phyloP scores from a whole-genome alignment of 2,113 vertebrate species.

The Dunckerocampus dactyliophorus region DNA sequence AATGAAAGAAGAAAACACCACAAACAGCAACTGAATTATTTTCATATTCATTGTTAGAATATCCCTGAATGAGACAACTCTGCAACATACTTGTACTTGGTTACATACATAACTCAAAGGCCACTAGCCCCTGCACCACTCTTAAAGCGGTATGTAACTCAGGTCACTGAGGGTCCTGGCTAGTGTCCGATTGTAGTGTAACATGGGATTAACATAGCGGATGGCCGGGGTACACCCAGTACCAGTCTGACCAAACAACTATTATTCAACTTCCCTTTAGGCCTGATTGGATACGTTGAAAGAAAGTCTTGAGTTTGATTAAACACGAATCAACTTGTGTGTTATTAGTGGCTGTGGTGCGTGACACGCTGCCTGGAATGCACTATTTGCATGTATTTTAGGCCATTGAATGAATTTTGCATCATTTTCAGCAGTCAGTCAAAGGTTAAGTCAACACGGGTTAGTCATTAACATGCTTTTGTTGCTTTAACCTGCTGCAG shows the following conservation, averaged over 20 bases:
- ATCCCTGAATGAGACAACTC: too few relatives aligned
- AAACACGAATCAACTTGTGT: too few relatives aligned
- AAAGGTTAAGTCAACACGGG: slow-evolving; percentile 29
- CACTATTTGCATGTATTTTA: too few relatives aligned
- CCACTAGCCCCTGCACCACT: background rate
- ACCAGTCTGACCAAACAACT: slow-evolving; percentile 2
- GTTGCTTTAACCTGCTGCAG: slow-evolving; percentile 34
- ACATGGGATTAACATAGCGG: slow-evolving; percentile 48
- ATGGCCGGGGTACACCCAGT: slow-evolving; percentile 30
- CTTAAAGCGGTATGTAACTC: background rate
- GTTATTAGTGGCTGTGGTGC: background rate
- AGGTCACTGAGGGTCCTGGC: slow-evolving; percentile 26
- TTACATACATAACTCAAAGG: background rate
- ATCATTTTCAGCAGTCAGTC: slow-evolving; percentile 18
- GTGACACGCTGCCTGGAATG: background rate
- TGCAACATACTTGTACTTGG: too few relatives aligned
- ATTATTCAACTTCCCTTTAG: slow-evolving; percentile 1
- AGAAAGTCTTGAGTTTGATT: too few relatives aligned
- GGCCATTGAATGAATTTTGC: background rate
- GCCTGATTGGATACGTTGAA: background rate
- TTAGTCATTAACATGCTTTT: slow-evolving; percentile 36
- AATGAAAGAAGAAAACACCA: too few relatives aligned
- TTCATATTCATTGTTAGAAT: too few relatives aligned
- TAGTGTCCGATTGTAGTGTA: slow-evolving; percentile 51
- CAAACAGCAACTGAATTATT: too few relatives aligned